A percentile compares a stretch with the other conserved stretches of the same genome.
Evolutionary conservation across 2,113 vertebrate genomes (phyloP).

Genomic region (Pseudorasbora parva): DNA sequence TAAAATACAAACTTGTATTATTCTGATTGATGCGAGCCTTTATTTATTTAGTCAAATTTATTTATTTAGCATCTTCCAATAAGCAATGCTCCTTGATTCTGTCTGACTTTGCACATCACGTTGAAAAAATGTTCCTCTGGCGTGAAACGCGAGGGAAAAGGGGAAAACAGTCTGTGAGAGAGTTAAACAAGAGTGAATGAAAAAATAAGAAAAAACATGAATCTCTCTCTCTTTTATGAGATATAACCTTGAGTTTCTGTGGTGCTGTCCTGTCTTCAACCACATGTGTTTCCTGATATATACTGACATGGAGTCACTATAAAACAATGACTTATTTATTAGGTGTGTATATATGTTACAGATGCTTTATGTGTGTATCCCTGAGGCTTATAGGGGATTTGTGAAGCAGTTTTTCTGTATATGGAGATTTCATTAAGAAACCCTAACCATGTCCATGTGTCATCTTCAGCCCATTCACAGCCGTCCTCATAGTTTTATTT

Average conservation of each 20-base stretch:
- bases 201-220: background rate
- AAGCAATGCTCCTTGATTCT: conserved; percentile 29
- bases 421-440: background rate
- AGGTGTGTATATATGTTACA: background rate
- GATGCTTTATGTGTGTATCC: background rate
- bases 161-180: background rate
- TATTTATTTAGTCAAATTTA: conserved; percentile 20
- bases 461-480: too few species aligned
- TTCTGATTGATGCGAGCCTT: conserved; percentile 21
- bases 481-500: too few species aligned
- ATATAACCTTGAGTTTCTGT: conserved; percentile 12
- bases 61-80: conserved; percentile 9
- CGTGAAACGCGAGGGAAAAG: background rate
- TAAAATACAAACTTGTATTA: background rate
- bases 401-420: too few species aligned
- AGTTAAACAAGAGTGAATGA: background rate
- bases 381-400: background rate
- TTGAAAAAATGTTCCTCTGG: conserved; percentile 6
- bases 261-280: background rate
- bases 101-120: conserved; percentile 8
- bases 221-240: conserved; percentile 11
- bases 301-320: background rate
- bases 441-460: background rate
- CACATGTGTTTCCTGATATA: background rate
- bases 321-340: background rate